Evolutionary conservation across 2,113 vertebrate species (phyloP).

Genomic region (Macquaria australasica): DNA sequence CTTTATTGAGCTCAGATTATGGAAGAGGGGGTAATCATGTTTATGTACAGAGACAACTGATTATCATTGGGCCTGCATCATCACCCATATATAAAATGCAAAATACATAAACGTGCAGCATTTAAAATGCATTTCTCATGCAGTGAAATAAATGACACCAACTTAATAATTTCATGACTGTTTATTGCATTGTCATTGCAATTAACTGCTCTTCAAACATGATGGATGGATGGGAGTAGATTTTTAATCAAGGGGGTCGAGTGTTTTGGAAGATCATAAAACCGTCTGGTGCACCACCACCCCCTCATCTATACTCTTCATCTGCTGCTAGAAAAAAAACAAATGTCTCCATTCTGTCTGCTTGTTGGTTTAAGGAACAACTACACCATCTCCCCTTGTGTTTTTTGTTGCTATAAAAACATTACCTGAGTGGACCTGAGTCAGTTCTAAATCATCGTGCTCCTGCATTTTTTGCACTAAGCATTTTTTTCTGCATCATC

Average conservation of each 20-base stretch:
- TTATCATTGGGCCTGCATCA: neutral
- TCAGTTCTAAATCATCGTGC: conserved; percentile 5
- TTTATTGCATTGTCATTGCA: neutral
- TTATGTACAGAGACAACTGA: neutral
- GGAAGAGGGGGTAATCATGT: neutral
- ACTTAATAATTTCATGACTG: neutral
- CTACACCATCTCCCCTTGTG: neutral
- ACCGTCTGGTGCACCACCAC: conserved; percentile 27
- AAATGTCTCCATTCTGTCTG: conserved; percentile 10
- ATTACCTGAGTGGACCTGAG: conserved; percentile 6
- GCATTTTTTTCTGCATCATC: conserved; percentile 1
- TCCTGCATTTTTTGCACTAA: neutral
- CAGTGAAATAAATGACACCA: neutral
- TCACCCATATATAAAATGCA: neutral
- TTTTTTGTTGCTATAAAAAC: conserved; percentile 6
- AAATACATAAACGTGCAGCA: neutral
- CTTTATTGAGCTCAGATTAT: neutral
- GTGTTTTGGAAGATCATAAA: conserved; percentile 30
- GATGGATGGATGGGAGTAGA: conserved; percentile 1
- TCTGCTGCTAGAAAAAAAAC: conserved; percentile 1
- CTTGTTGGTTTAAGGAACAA: conserved; percentile 11
- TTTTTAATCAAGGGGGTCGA: conserved; percentile 20
- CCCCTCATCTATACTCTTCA: conserved; percentile 38
- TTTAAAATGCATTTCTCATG: neutral
- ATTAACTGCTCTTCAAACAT: conserved; percentile 18